Evolutionary conservation across 2,113 vertebrate species (phyloP), one percentile per base, ranked within the genome.

Genomic region (Nymphicus hollandicus): DNA sequence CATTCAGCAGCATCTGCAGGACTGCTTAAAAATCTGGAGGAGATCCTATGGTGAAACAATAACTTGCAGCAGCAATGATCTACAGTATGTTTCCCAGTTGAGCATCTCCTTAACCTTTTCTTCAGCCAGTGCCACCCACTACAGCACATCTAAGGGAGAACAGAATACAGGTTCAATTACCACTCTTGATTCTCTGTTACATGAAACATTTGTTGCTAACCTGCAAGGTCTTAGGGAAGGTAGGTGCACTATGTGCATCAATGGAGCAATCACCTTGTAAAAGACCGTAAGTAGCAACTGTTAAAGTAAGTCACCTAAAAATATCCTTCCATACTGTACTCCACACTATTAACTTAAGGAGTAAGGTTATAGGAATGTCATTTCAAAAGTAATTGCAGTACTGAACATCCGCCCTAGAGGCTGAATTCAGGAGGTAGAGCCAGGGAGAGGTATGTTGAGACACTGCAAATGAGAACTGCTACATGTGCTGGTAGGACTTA

Each of bases 51-150:
- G 41, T 3, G 39, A 81, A 43, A 41, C 13, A 64, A 2, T 12
- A 56, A 11, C 41, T 60, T 52, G 49, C 4, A 92, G 46, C 46
- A 86, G 41, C 58, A 71, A 15, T 2, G 3, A 49, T 60, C 63
- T 73, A 27, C 0, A 0, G 37, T 17, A 24, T 19, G 14, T 55
- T 68, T 46, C 83, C 7, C 43, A 46, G 25, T 13, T 0, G 0
- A 46, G 46, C 14, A 50, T 19, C n/a, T 63, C 33, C 66, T 61
- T 63, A 28, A 69, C 56, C 63, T 65, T 82, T 64, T 31, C 44
- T 78, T 83, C 69, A 86, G 16, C 35, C 50, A 52, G 27, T 65
- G 24, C 17, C 55, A 78, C 25, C 6, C 37, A 29, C 31, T 49
- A 73, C 2, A 70, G 37, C 46, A 29, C 24, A 27, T 43, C 69